phyloP scores from a whole-genome alignment of 2,888 invertebrate genomes.

The Callyntrura guangdongensis region DNA sequence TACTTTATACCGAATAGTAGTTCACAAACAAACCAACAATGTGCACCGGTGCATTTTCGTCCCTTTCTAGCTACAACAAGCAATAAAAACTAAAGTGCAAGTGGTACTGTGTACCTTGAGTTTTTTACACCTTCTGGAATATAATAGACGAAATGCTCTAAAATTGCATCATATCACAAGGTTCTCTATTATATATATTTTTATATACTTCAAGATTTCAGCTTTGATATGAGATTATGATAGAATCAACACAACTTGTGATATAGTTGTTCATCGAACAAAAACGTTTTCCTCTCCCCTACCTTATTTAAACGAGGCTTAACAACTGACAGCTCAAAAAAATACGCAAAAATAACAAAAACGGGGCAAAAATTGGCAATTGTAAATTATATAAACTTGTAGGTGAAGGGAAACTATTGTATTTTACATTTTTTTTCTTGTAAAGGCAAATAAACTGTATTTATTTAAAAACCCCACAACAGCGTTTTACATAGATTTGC shows the following conservation, averaged over 20 bases:
- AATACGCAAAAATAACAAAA: slow-evolving; percentile 9
- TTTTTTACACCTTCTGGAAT: not conserved
- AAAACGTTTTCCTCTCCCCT: not conserved
- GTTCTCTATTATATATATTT: not conserved
- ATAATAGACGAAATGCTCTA: not conserved
- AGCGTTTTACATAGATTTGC: slow-evolving; percentile 30
- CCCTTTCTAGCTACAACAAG: slow-evolving; percentile 4
- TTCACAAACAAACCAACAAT: too few relatives aligned
- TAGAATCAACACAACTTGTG: not conserved
- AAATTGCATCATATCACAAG: not conserved
- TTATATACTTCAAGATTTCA: not conserved
- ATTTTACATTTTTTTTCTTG: slow-evolving; percentile 41
- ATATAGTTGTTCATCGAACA: not conserved
- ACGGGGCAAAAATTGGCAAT: not conserved
- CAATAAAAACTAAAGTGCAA: slow-evolving; percentile 3
- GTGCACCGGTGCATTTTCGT: not conserved
- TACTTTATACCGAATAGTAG: too few relatives aligned
- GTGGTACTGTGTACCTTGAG: not conserved
- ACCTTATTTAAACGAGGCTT: not conserved
- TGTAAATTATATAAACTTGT: not conserved
- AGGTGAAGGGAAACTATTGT: not conserved
- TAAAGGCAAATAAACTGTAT: not conserved
- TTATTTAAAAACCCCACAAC: slow-evolving; percentile 34
- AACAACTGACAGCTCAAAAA: slow-evolving; percentile 3
- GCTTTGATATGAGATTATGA: not conserved